Conservation (phyloP, 30 jellyfish, hydroid and myxozoan genomes). For the Cassiopea andromeda region DNA sequence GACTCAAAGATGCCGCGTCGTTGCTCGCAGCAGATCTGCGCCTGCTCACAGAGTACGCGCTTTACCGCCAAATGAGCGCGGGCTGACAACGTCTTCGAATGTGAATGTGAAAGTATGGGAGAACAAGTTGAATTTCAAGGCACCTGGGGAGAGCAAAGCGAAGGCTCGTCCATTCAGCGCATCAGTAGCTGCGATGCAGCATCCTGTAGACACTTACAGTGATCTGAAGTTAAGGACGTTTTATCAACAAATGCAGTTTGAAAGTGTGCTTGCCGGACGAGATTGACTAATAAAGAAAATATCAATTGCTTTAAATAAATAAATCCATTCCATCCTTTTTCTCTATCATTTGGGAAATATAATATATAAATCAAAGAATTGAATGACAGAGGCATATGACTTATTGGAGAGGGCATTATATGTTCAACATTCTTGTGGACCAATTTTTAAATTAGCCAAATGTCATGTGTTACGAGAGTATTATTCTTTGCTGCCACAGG, state of each 20-base stretch:
- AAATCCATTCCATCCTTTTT: background rate
- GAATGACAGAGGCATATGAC: too few species aligned
- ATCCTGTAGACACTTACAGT: constrained; percentile 34
- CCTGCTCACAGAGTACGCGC: constrained; percentile 82
- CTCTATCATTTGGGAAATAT: background rate
- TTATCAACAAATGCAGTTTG: constrained; percentile 67
- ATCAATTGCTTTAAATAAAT: background rate
- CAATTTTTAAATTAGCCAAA: too few species aligned
- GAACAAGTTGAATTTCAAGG: constrained; percentile 36
- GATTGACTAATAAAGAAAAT: background rate
- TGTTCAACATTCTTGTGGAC: too few species aligned
- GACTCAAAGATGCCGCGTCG: constrained; percentile 20
- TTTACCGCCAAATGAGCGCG: constrained; percentile 70
- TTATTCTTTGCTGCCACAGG: too few species aligned
- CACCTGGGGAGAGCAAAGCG: background rate
- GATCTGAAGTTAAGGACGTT: constrained; percentile 68
- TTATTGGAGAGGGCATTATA: too few species aligned
- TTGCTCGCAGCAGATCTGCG: constrained; percentile 84
- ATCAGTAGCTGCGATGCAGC: constrained; percentile 28
- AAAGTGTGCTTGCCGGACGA: constrained; percentile 37
- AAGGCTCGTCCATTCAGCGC: constrained; percentile 63
- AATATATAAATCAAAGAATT: too few species aligned
- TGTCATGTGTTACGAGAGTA: too few species aligned
- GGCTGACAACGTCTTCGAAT: constrained; percentile 76
- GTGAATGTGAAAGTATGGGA: constrained; percentile 44